Percentiles rank a stretch among this genome's conserved stretches.
Evolutionary conservation across 2,888 invertebrate species (phyloP).

Genomic region (Metellina segmentata): DNA sequence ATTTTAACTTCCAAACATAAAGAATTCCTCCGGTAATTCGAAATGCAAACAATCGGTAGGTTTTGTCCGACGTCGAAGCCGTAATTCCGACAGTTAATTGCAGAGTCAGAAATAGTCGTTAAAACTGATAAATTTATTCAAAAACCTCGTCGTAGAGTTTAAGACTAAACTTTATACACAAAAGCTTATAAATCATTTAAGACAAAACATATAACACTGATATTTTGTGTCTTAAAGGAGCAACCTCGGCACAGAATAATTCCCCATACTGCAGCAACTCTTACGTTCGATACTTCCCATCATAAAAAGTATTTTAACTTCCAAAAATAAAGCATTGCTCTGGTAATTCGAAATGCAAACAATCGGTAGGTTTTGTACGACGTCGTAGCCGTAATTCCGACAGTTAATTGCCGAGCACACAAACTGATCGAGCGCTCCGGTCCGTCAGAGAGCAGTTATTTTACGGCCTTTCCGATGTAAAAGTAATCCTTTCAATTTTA

Average conservation of each 20-base stretch:
- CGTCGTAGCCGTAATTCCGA: not conserved
- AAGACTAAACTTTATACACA: no score
- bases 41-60: not conserved
- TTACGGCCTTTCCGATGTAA: not conserved
- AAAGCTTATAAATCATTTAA: no score
- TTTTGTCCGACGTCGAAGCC: not conserved
- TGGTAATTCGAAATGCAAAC: slow-evolving; percentile 6
- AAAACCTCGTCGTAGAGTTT: no score
- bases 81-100: slow-evolving; percentile 22
- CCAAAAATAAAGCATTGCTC: not conserved
- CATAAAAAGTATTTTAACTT: not conserved
- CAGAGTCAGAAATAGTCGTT: no score
- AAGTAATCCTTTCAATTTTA: slow-evolving; percentile 44
- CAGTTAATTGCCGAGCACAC: slow-evolving; percentile 29
- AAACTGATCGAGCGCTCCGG: not conserved
- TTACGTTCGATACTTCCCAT: not conserved
- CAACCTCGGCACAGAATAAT: no score
- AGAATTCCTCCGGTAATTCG: not conserved
- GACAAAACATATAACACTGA: no score
- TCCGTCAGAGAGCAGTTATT: not conserved
- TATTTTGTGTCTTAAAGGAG: no score
- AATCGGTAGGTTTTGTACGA: not conserved
- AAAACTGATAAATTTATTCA: no score
- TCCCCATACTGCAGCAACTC: no score
- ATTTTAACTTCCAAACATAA: not conserved